Conservation (phyloP, 2,888 invertebrate species). For the Abscondita cerata region DNA sequence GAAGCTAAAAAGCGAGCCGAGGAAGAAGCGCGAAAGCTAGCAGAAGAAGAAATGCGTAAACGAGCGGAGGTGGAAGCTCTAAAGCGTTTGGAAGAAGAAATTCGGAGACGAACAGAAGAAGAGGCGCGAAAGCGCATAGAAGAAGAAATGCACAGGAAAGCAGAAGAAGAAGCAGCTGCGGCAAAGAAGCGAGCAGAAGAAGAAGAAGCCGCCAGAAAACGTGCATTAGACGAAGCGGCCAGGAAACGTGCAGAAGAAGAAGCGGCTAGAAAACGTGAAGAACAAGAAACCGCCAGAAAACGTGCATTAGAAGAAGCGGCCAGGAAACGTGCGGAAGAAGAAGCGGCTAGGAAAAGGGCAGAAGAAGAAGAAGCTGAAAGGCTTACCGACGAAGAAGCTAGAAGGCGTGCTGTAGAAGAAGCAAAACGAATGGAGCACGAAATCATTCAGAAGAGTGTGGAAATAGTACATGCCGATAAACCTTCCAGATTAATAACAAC, state of each 20-base stretch:
- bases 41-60: constrained; percentile 33
- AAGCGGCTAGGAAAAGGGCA: constrained; percentile 12
- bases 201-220: neutral
- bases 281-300: constrained; percentile 34
- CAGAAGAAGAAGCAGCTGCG: constrained; percentile 37
- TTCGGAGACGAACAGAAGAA: constrained; percentile 37
- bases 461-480: neutral
- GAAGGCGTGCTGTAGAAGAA: constrained; percentile 20
- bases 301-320: too few relatives aligned
- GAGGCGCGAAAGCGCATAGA: constrained; percentile 19
- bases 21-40: neutral
- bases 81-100: constrained; percentile 41
- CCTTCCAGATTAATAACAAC: neutral
- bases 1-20: constrained; percentile 27
- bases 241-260: constrained; percentile 40
- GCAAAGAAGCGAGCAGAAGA: constrained; percentile 14
- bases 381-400: constrained; percentile 3
- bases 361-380: constrained; percentile 35
- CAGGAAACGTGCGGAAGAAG: constrained; percentile 4
- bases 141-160: neutral
- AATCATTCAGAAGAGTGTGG: too few relatives aligned
- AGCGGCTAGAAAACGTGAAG: constrained; percentile 1
- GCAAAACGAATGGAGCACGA: constrained; percentile 7
- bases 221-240: constrained; percentile 28
- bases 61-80: constrained; percentile 43